Conservation (phyloP, 2,113 vertebrate genomes). For the Scophthalmus maximus region DNA sequence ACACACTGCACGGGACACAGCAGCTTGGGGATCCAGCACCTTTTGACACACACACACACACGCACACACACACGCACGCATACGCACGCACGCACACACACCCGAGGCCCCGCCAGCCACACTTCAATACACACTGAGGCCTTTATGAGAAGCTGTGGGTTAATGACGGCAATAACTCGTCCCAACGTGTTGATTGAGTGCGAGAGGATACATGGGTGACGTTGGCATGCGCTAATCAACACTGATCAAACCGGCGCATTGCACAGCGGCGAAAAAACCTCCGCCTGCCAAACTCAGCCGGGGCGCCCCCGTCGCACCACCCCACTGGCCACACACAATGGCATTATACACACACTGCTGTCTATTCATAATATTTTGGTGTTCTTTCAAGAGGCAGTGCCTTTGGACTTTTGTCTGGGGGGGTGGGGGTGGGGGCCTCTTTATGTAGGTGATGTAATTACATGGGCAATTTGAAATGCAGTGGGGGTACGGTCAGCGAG, state of each 20-base stretch:
- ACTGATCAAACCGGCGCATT: constrained; percentile 40
- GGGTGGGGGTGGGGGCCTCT: constrained; percentile 18
- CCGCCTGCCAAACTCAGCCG: constrained; percentile 25
- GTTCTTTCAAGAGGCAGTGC: constrained; percentile 33
- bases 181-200: constrained; percentile 65
- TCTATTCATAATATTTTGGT: constrained; percentile 55
- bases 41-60: constrained; percentile 30
- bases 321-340: constrained; percentile 39
- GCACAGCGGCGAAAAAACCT: constrained; percentile 8
- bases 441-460: constrained; percentile 58
- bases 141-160: constrained; percentile 52
- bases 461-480: constrained; percentile 39
- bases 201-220: constrained; percentile 55
- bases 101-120: constrained; percentile 46
- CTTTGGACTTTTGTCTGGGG: constrained; percentile 33
- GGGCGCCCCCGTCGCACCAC: constrained; percentile 10
- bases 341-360: constrained; percentile 34
- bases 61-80: constrained; percentile 11
- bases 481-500: constrained; percentile 2
- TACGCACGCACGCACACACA: constrained; percentile 23
- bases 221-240: constrained; percentile 61
- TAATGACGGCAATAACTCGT: constrained; percentile 64
- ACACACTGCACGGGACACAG: constrained; percentile 3
- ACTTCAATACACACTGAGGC: constrained; percentile 56
- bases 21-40: constrained; percentile 37